Percentiles rank a stretch among this genome's conserved stretches.
Evolutionary conservation across 2,113 vertebrate species (phyloP).

Genomic region (Holacanthus passer): DNA sequence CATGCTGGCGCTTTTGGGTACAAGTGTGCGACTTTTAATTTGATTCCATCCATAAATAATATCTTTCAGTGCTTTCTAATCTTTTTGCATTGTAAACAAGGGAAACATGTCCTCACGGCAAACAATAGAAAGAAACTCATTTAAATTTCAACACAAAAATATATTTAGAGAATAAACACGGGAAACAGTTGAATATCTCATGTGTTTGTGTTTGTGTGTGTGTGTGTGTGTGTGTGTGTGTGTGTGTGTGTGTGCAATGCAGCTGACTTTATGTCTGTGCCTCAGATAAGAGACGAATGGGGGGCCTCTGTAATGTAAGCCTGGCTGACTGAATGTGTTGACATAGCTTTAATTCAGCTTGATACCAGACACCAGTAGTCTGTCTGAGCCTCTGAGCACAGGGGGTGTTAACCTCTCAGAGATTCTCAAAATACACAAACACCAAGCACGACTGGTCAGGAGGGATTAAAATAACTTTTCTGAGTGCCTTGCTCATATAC

Average conservation of each 20-base stretch:
- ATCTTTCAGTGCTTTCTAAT: conserved; percentile 62
- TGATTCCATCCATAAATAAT: conserved; percentile 77
- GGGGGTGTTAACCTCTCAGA: conserved; percentile 84
- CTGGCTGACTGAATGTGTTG: conserved; percentile 83
- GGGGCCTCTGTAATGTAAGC: conserved; percentile 78
- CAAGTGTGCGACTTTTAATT: conserved; percentile 71
- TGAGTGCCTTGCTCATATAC: conserved; percentile 72
- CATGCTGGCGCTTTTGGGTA: conserved; percentile 52
- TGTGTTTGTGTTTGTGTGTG: conserved; percentile 25
- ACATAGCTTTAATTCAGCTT: conserved; percentile 87
- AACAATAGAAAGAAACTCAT: conserved; percentile 60
- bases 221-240: conserved; percentile 33
- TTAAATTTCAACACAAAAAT: conserved; percentile 60
- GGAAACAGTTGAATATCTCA: conserved; percentile 11
- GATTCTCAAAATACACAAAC: conserved; percentile 86
- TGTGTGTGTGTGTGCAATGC: conserved; percentile 32
- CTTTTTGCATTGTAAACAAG: conserved; percentile 56
- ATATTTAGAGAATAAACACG: conserved; percentile 50
- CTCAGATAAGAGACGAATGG: conserved; percentile 72
- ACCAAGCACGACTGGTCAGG: conserved; percentile 70
- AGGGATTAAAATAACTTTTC: conserved; percentile 83
- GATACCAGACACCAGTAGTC: conserved; percentile 84
- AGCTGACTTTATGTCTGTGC: conserved; percentile 69
- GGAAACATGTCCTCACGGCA: conserved; percentile 54
- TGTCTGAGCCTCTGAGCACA: conserved; percentile 78